Percentiles rank a stretch among this genome's conserved stretches.
Conservation (phyloP, 1,140 invertebrate genomes). For the Lineus longissimus region DNA sequence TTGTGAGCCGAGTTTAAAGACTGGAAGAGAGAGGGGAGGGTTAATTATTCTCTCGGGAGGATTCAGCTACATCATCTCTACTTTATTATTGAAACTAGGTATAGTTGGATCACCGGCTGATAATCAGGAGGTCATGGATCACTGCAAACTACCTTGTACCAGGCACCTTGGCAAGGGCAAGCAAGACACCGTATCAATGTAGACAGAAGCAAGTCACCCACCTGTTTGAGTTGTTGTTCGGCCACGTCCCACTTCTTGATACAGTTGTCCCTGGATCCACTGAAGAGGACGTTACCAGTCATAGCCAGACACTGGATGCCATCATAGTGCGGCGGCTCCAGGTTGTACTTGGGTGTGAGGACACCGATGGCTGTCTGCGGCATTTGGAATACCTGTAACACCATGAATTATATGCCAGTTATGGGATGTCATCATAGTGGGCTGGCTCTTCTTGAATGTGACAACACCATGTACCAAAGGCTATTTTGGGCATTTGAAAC, state of each 20-base stretch:
- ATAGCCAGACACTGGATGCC: conserved; percentile 79
- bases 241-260: conserved; percentile 83
- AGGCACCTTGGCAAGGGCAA: too few relatives aligned
- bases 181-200: too few relatives aligned
- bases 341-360: conserved; percentile 64
- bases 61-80: not conserved
- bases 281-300: conserved; percentile 67
- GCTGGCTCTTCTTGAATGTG: too few relatives aligned
- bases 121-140: not conserved
- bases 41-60: not conserved
- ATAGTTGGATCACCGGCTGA: not conserved
- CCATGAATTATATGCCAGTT: not conserved
- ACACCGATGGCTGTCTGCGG: conserved; percentile 59
- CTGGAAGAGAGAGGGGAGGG: conserved; percentile 55
- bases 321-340: conserved; percentile 87
- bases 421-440: too few relatives aligned
- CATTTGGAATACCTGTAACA: conserved; percentile 63
- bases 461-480: too few relatives aligned
- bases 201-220: conserved; percentile 31
- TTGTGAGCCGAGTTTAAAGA: conserved; percentile 83
- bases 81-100: too few relatives aligned
- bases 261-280: conserved; percentile 80
- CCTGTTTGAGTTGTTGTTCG: conserved; percentile 65
- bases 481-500: too few relatives aligned
- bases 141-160: too few relatives aligned